These are phyloP conservation scores for Eupeodes latifasciatus DNA, from an alignment of 2,888 invertebrate species.

Conservation along the genomic window DNA sequence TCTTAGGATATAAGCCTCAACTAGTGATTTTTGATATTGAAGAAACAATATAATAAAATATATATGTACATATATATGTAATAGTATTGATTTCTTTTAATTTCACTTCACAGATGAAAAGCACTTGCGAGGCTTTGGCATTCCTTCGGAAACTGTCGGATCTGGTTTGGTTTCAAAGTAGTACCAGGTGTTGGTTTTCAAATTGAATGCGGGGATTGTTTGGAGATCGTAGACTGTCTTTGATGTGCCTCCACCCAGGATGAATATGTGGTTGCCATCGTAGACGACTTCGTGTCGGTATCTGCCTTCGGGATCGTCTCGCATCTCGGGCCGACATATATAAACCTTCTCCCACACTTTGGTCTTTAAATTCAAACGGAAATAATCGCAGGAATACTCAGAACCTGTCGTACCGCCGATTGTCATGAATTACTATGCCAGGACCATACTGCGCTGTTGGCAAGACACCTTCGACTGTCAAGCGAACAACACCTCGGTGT, in stretches of 20 bases:
- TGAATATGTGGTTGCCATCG: slow-evolving; percentile 89
- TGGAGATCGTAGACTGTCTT: slow-evolving; percentile 89
- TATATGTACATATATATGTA: too few species aligned
- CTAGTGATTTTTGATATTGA: slow-evolving; percentile 32
- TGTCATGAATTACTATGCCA: slow-evolving; percentile 90
- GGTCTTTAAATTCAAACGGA: slow-evolving; percentile 90
- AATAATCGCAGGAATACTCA: slow-evolving; percentile 95
- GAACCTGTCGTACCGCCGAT: slow-evolving; percentile 96
- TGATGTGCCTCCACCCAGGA: slow-evolving; percentile 95
- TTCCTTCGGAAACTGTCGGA: slow-evolving; percentile 84
- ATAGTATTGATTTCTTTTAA: slow-evolving; percentile 2
- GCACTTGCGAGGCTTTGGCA: slow-evolving; percentile 91
- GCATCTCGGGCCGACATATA: slow-evolving; percentile 88
- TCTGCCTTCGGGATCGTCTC: slow-evolving; percentile 89
- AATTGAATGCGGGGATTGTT: slow-evolving; percentile 90
- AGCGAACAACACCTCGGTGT: slow-evolving; percentile 85
- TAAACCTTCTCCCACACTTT: slow-evolving; percentile 91
- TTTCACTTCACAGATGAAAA: slow-evolving; percentile 89
- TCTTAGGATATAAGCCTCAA: slow-evolving; percentile 65
- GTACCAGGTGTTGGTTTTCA: slow-evolving; percentile 89
- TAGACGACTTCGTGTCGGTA: slow-evolving; percentile 96
- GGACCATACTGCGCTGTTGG: slow-evolving; percentile 96
- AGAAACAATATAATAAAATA: neutral
- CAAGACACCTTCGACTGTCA: slow-evolving; percentile 88
- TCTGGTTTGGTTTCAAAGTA: slow-evolving; percentile 88